phyloP scores from a whole-genome alignment of 2,797 vertebrate species.

The Halcyon smyrnensis region DNA sequence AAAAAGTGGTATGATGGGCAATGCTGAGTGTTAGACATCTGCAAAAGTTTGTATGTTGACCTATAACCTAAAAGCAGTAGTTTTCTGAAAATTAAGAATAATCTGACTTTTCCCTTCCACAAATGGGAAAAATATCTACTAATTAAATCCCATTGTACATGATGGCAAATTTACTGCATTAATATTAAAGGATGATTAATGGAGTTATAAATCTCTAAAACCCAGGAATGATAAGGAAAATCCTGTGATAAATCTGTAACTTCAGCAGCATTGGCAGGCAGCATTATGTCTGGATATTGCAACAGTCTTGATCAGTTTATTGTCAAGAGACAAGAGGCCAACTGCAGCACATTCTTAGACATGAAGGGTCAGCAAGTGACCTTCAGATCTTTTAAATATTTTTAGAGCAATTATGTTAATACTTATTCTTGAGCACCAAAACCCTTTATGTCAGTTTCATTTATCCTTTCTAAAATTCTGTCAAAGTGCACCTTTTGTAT shows the following conservation, averaged over 20 bases:
- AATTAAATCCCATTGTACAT: not conserved
- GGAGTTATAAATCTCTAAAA: slow-evolving; percentile 37
- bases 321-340: slow-evolving; percentile 6
- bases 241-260: slow-evolving; percentile 23
- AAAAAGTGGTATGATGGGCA: not conserved
- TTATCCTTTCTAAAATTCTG: slow-evolving; percentile 44
- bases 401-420: slow-evolving; percentile 69
- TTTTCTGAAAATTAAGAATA: not conserved
- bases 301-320: not conserved
- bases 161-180: not conserved
- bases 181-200: slow-evolving; percentile 43
- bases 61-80: not conserved
- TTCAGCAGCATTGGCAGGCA: not conserved
- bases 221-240: slow-evolving; percentile 25
- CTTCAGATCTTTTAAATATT: slow-evolving; percentile 57
- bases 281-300: not conserved
- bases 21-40: not conserved
- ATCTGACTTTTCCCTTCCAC: not conserved
- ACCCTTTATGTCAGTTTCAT: slow-evolving; percentile 32
- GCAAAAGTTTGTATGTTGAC: not conserved
- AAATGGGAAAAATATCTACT: not conserved
- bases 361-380: slow-evolving; percentile 29
- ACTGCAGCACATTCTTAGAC: not conserved
- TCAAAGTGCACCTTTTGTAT: slow-evolving; percentile 29
- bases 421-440: slow-evolving; percentile 49